Base-by-base conservation (phyloP, 2,113 vertebrate species). In the Lota lota region DNA sequence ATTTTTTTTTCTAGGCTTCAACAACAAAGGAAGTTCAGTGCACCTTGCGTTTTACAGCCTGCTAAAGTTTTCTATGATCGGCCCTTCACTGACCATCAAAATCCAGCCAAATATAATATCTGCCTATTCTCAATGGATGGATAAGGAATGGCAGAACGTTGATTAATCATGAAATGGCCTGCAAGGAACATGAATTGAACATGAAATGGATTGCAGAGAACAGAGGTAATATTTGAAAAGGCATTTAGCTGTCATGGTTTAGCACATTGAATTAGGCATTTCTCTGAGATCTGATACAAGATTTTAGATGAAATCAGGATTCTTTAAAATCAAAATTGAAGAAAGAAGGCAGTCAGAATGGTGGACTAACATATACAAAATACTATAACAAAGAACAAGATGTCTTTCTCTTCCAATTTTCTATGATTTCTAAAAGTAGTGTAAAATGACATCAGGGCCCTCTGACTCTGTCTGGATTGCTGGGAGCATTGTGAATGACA, bases 261-360 rank as follows among this genome's bases (percentile, higher is more conserved):
- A 88, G 90, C 77, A 87, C 87, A 85, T 92, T 83, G 91, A 90
- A 91, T 88, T 77, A 59, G 16, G 66, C 73, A 67, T 14, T 40
- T 63, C 69, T 76, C 85, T 65, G 69, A 89, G 87, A 92, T 87
- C 65, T 88, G 79, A 92, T 90, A 51, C 83, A 80, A 86, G 63
- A 81, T 88, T 91, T 90, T 86, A 81, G 81, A 90, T 87, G 83
- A 89, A 84, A 74, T 80, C 87, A 85, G 71, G 62, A 79, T 72
- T 66, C 18, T 61, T 90, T 89, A 84, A 73, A 87, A 75, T 91
- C 85, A 86, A 78, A 87, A 66, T 71, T 72, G 24, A 79, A 59
- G 73, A 69, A 64, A 77, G 58, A 64, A 68, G 70, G 72, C 19
- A 67, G 77, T 47, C 40, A 47, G 40, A 47, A 47, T 5, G 67